phyloP scores from a whole-genome alignment of 1,140 invertebrate genomes.

The Lepidurus couesii region DNA sequence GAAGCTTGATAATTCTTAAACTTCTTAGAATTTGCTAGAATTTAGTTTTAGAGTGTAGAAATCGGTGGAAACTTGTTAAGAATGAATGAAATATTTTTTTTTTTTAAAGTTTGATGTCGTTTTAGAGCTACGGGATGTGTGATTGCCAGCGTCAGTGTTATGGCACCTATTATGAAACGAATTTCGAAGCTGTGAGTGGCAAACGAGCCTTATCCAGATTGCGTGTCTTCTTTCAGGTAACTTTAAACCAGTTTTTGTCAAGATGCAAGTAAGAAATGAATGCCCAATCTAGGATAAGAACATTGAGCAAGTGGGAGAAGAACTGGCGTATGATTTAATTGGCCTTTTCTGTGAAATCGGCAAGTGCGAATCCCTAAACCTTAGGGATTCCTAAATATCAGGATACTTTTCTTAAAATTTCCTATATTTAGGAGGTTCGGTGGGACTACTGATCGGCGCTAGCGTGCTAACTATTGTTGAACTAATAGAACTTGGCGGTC shows the following conservation, averaged over 20 bases:
- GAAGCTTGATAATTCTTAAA: too few relatives aligned
- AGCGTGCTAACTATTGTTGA: slow-evolving; percentile 30
- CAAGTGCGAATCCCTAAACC: background rate
- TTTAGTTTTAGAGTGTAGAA: too few relatives aligned
- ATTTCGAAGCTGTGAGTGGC: slow-evolving; percentile 12
- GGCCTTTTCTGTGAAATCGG: slow-evolving; percentile 32
- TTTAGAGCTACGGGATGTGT: slow-evolving; percentile 22
- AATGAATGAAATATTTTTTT: background rate
- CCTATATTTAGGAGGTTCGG: slow-evolving; percentile 19
- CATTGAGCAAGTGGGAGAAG: slow-evolving; percentile 24
- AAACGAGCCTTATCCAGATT: slow-evolving; percentile 10
- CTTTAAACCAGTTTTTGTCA: background rate
- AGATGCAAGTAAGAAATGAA: too few relatives aligned
- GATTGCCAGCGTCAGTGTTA: slow-evolving; percentile 24
- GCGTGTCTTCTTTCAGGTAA: slow-evolving; percentile 31
- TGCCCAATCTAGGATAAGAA: slow-evolving; percentile 2
- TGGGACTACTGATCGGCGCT: slow-evolving; percentile 29
- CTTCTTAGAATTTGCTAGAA: too few relatives aligned
- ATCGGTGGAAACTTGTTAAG: too few relatives aligned
- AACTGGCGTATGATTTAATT: slow-evolving; percentile 25
- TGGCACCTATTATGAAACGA: slow-evolving; percentile 14
- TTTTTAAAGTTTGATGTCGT: background rate
- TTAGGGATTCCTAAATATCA: background rate
- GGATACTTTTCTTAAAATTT: background rate
- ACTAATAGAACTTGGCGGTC: slow-evolving; percentile 27